phyloP scores from a whole-genome alignment of 2,888 invertebrate genomes.

The Hypercompe scribonia region DNA sequence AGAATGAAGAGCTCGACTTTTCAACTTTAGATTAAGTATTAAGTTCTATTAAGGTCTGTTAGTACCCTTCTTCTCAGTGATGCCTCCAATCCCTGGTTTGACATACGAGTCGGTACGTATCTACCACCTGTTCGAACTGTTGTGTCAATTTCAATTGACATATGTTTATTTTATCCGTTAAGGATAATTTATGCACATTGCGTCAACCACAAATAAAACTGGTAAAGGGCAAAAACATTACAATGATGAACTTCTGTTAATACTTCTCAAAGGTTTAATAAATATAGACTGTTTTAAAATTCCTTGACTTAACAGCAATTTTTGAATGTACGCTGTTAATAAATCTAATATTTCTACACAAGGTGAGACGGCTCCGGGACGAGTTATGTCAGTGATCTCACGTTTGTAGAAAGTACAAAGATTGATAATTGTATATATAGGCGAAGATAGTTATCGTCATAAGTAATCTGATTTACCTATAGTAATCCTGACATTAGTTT shows the following conservation, averaged over 20 bases:
- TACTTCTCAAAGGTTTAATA: neutral
- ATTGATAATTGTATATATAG: neutral
- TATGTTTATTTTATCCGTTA: too few species aligned
- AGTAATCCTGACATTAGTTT: neutral
- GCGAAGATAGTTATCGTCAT: neutral
- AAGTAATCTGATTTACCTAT: too few species aligned
- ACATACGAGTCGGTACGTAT: too few species aligned
- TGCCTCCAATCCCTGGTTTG: too few species aligned
- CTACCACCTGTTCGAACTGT: too few species aligned
- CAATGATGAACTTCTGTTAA: neutral
- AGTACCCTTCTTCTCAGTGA: too few species aligned
- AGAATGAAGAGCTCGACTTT: too few species aligned
- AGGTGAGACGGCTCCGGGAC: constrained; percentile 3
- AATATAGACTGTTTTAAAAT: neutral
- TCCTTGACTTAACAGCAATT: neutral
- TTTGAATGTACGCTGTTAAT: neutral
- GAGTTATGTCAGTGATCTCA: neutral
- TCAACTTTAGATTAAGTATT: too few species aligned
- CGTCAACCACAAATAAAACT: neutral
- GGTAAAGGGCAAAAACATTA: neutral
- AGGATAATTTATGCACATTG: neutral
- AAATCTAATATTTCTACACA: neutral
- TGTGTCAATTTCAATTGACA: neutral
- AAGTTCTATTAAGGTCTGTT: too few species aligned
- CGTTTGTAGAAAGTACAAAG: neutral